A percentile compares a stretch with the other conserved stretches of the same genome.
phyloP scores from a whole-genome alignment of 2,113 vertebrate genomes.

The Rhinoderma darwinii region DNA sequence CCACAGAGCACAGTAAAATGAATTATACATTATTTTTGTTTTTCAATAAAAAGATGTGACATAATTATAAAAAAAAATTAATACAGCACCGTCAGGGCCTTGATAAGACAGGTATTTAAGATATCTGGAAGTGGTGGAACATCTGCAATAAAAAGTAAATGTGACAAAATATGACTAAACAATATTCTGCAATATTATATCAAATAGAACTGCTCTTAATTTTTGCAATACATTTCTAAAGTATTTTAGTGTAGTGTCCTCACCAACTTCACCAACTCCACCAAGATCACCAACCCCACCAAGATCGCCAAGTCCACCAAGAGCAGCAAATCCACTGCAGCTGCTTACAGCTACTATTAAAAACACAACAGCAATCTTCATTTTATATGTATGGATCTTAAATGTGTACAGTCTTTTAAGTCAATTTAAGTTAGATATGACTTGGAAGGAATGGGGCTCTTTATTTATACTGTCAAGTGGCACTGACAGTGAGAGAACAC shows the following conservation, averaged over 20 bases:
- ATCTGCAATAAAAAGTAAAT: not conserved
- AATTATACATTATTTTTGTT: too few species aligned
- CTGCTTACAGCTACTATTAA: not conserved
- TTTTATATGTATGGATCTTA: not conserved
- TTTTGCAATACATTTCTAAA: not conserved
- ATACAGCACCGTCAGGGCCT: not conserved
- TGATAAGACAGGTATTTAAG: not conserved
- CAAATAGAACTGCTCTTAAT: not conserved
- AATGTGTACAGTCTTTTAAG: too few species aligned
- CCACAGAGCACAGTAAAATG: too few species aligned
- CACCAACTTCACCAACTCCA: not conserved
- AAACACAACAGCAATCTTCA: not conserved
- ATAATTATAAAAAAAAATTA: not conserved
- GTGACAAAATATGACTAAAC: too few species aligned
- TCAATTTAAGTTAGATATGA: not conserved
- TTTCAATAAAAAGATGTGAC: too few species aligned
- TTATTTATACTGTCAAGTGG: not conserved
- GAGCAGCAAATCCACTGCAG: not conserved
- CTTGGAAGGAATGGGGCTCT: not conserved
- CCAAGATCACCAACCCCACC: not conserved
- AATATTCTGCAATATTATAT: not conserved
- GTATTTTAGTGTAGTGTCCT: not conserved
- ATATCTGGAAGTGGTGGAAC: too few species aligned
- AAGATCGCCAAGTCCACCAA: not conserved
- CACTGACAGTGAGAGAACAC: not conserved